Conservation (phyloP, 2,888 invertebrate species). For the Sinotaia quadrata region DNA sequence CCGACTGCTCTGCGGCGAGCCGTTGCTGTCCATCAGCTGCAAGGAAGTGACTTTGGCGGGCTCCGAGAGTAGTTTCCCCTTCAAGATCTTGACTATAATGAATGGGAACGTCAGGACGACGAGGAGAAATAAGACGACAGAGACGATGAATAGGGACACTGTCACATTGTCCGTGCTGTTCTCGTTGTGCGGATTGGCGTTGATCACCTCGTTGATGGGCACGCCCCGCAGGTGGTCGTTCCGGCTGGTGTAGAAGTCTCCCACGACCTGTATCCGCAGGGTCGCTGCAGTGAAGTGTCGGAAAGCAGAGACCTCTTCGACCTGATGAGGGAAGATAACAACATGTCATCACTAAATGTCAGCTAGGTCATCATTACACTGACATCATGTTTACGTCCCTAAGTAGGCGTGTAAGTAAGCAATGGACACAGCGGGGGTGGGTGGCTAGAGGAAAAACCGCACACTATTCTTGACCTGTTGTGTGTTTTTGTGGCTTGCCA, state of each 20-base stretch:
- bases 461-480: too few species aligned
- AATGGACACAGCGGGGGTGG: too few species aligned
- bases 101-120: slow-evolving; percentile 27
- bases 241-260: slow-evolving; percentile 21
- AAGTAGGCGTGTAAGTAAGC: too few species aligned
- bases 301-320: slow-evolving; percentile 28
- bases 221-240: slow-evolving; percentile 11
- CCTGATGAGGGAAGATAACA: slow-evolving; percentile 20
- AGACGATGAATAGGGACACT: slow-evolving; percentile 31
- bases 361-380: too few species aligned
- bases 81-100: slow-evolving; percentile 23
- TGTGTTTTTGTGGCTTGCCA: too few species aligned
- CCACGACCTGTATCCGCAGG: slow-evolving; percentile 20
- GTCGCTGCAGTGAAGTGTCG: slow-evolving; percentile 30
- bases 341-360: too few species aligned
- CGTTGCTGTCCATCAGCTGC: background rate
- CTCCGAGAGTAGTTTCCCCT: slow-evolving; percentile 7
- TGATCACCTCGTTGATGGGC: slow-evolving; percentile 24
- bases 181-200: background rate
- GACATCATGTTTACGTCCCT: too few species aligned
- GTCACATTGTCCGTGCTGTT: slow-evolving; percentile 11
- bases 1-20: background rate
- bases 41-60: background rate
- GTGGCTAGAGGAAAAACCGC: too few species aligned
- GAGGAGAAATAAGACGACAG: slow-evolving; percentile 27